Conservation (phyloP, 2,797 vertebrate species). For the Spinus olivaceus region DNA sequence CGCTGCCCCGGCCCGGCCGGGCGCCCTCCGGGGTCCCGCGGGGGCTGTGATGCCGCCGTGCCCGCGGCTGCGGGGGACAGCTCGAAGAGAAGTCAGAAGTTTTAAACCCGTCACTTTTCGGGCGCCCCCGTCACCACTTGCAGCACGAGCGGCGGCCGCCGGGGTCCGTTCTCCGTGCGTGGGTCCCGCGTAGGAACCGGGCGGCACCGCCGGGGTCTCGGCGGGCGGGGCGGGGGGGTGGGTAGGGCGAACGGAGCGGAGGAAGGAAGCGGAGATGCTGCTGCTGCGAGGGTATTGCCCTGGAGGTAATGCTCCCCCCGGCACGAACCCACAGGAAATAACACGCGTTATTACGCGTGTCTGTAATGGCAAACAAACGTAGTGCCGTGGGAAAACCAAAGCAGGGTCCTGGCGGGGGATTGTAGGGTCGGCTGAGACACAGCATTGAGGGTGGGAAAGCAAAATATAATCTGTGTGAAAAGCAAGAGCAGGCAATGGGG, state of each 20-base stretch:
- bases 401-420: background rate
- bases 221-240: background rate
- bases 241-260: accelerated
- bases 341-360: background rate
- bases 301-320: background rate
- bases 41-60: background rate
- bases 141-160: background rate
- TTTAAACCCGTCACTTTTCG: background rate
- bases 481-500: background rate
- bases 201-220: too few relatives aligned
- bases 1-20: background rate
- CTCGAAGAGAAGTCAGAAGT: background rate
- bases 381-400: background rate
- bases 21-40: background rate
- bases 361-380: accelerated
- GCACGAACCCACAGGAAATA: background rate
- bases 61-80: background rate
- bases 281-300: background rate
- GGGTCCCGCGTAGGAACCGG: background rate
- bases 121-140: accelerated
- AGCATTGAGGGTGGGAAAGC: background rate
- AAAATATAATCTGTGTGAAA: accelerated
- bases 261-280: background rate
- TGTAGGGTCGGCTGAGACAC: background rate
- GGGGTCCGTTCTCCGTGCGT: background rate